phyloP scores from a whole-genome alignment of 2,888 invertebrate genomes.

The Drosophila seclusa region DNA sequence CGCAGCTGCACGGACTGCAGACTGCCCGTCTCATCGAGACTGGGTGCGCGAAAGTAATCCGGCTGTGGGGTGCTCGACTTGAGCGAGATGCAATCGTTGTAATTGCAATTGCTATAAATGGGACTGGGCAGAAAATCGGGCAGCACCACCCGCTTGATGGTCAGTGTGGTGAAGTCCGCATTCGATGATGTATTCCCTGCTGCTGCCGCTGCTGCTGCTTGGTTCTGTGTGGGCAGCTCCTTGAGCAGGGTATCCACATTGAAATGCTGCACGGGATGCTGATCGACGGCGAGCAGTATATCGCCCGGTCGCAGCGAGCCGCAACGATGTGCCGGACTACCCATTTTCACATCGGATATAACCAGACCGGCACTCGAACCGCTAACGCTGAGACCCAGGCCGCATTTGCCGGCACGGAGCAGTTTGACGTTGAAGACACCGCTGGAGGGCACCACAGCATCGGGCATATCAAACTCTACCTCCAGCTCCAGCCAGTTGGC shows the following conservation, averaged over 20 bases:
- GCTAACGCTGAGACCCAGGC: constrained; percentile 95
- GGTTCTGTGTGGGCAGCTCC: constrained; percentile 73
- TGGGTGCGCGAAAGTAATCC: constrained; percentile 81
- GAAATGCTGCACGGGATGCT: constrained; percentile 89
- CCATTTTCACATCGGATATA: constrained; percentile 95
- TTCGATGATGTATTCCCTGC: constrained; percentile 2
- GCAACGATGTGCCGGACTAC: constrained; percentile 95
- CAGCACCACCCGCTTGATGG: constrained; percentile 84
- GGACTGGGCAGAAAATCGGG: constrained; percentile 84
- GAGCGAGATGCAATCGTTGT: constrained; percentile 82
- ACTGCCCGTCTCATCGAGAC: constrained; percentile 74
- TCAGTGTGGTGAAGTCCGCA: constrained; percentile 83
- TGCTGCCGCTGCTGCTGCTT: constrained; percentile 18
- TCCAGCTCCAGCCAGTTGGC: constrained; percentile 90
- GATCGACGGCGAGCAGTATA: constrained; percentile 94
- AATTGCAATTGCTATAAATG: constrained; percentile 84
- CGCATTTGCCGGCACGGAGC: constrained; percentile 89
- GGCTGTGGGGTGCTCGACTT: constrained; percentile 84
- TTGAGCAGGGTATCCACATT: constrained; percentile 84
- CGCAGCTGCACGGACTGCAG: constrained; percentile 83
- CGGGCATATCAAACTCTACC: constrained; percentile 95
- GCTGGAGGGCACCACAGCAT: constrained; percentile 95
- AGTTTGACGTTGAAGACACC: constrained; percentile 96
- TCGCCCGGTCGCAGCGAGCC: constrained; percentile 95
- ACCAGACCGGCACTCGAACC: constrained; percentile 89